Evolutionary conservation across 2,888 invertebrate species (phyloP).

Genomic region (Myopa tessellatipennis): DNA sequence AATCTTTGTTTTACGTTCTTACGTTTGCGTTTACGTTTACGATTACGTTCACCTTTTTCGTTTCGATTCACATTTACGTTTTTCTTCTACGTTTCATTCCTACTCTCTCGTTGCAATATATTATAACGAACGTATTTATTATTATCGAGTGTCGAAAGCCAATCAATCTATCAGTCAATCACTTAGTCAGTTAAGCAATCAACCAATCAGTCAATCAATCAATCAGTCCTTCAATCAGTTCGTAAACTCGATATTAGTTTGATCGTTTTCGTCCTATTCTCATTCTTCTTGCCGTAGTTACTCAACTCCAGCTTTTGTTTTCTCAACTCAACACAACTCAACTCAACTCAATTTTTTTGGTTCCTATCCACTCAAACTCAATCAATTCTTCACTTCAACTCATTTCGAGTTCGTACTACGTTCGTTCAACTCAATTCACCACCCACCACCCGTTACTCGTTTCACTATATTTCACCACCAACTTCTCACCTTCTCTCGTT

Average conservation of each 20-base stretch:
- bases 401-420: not conserved
- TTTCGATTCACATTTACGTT: not conserved
- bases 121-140: not conserved
- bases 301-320: conserved; percentile 6
- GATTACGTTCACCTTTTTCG: conserved; percentile 5
- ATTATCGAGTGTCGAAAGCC: conserved; percentile 6
- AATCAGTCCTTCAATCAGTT: not conserved
- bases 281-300: conserved; percentile 17
- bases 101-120: conserved; percentile 9
- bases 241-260: not conserved
- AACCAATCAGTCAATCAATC: not conserved
- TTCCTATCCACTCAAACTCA: conserved; percentile 15
- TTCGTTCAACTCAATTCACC: conserved; percentile 45
- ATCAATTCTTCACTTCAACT: not conserved
- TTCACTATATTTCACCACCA: conserved; percentile 35
- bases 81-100: not conserved
- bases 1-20: conserved; percentile 31
- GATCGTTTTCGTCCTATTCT: not conserved
- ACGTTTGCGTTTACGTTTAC: conserved; percentile 1
- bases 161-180: conserved; percentile 9
- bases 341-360: not conserved
- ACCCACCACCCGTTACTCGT: conserved; percentile 47
- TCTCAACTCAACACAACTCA: conserved; percentile 41
- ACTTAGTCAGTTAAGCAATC: not conserved
- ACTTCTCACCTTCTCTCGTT: conserved; percentile 7